These are phyloP conservation scores for Microcebus lehilahytsara DNA, from an alignment of 2,113 vertebrate genomes.

Conservation along the genomic window DNA sequence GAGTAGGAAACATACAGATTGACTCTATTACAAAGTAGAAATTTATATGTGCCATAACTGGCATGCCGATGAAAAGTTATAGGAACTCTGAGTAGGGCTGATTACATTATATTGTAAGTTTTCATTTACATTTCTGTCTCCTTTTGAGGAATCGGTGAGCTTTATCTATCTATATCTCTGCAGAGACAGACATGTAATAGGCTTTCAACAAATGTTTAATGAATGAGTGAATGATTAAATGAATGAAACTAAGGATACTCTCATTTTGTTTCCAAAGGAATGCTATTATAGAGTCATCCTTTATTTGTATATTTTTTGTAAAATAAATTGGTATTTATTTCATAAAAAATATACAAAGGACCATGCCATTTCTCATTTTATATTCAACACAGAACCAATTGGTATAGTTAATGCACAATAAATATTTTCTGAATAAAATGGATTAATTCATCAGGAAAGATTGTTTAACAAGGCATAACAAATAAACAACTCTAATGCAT, in stretches of 20 bases:
- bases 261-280: not conserved
- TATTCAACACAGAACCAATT: not conserved
- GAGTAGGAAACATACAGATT: not conserved
- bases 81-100: not conserved
- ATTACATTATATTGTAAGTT: not conserved
- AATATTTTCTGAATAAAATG: constrained; percentile 36
- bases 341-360: not conserved
- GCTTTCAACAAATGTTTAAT: not conserved
- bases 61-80: not conserved
- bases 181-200: not conserved
- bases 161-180: not conserved
- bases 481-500: not conserved
- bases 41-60: not conserved
- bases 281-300: not conserved
- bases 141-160: not conserved
- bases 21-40: not conserved
- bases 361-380: not conserved
- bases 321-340: not conserved
- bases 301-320: not conserved
- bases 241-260: not conserved
- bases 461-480: not conserved
- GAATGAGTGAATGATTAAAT: not conserved
- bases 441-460: not conserved
- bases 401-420: not conserved
- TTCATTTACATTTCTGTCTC: not conserved